Base-by-base conservation (phyloP, 2,888 invertebrate species). In the Ormyrus rosae region DNA sequence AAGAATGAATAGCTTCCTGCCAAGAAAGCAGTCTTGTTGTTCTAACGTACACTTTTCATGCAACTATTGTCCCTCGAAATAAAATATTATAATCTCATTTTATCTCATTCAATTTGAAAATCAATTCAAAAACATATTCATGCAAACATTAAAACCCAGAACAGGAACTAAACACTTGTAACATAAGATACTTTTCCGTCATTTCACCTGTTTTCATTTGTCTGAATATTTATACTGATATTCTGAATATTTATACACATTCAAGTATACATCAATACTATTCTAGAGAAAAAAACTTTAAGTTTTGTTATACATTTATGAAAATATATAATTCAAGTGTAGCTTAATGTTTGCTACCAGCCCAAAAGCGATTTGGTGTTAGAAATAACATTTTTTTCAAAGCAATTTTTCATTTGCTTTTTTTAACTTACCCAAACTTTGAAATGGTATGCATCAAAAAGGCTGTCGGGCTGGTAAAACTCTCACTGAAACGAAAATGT, bases 391-490 rank as follows among this genome's bases (percentile, higher is more conserved):
- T 86, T 85, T 80, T 82, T 82, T 80, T 82, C 77, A 80, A 82
- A 83, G 82, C 86, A 84, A 83, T 83, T 83, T 34, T 84, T 84
- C 84, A 82, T 83, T 84, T 85, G 76, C 78, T 78, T 73, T 81
- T 78, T 85, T 91, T 91, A 91, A 94, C 94, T 94, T 94, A 95
- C 95, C 95, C 94, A 92, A 94, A 94, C 91, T 93, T 93, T 92
- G 93, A 93, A 92, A 94, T 93, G 91, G 94, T 93, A 93, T 94
- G 94, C 93, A 94, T 93, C 92, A 94, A 92, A 93, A 94, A 94
- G 92, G 94, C 92, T 91, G 93, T 92, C 91, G 93, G 93, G 92
- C 93, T 93, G 92, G 93, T 93, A 93, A 93, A 93, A 90, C 90
- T 91, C 92, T 94, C 94, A 93, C 94, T 94, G 94, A 93, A 94